These are phyloP conservation scores for Seriola quinqueradiata DNA, from an alignment of 2,113 vertebrate species.

Conservation along the genomic window DNA sequence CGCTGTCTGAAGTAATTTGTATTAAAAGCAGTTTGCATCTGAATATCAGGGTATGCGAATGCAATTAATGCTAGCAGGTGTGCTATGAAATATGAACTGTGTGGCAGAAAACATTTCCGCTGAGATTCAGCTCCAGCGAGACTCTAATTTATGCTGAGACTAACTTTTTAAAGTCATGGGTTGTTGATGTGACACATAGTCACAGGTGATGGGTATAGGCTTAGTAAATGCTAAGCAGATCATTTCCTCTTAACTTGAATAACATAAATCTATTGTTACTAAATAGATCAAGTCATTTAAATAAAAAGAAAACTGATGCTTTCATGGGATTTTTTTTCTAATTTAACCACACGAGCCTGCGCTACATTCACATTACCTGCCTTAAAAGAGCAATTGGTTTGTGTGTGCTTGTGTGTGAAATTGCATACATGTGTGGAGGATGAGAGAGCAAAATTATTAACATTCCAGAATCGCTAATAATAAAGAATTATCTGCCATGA, in stretches of 20 bases:
- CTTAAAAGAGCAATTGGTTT: not conserved
- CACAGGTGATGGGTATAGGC: conserved; percentile 60
- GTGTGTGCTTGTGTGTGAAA: not conserved
- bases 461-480: conserved; percentile 48
- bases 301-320: conserved; percentile 29
- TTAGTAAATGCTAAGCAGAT: conserved; percentile 65
- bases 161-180: conserved; percentile 67
- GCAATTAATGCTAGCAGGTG: conserved; percentile 79
- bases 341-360: conserved; percentile 1
- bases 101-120: conserved; percentile 62
- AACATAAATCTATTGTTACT: conserved; percentile 35
- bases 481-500: conserved; percentile 53
- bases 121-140: conserved; percentile 50
- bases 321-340: not conserved
- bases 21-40: conserved; percentile 77
- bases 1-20: conserved; percentile 79
- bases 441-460: conserved; percentile 41
- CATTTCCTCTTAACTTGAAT: conserved; percentile 56
- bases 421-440: not conserved
- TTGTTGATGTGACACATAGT: conserved; percentile 71
- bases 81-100: conserved; percentile 76
- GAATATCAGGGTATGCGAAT: conserved; percentile 72
- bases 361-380: not conserved
- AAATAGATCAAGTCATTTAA: conserved; percentile 55
- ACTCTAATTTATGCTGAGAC: conserved; percentile 62